A percentile compares a stretch with the other conserved stretches of the same genome.
These are phyloP conservation scores for Stenichneumon culpator DNA, from an alignment of 2,888 invertebrate species.

Conservation along the genomic window DNA sequence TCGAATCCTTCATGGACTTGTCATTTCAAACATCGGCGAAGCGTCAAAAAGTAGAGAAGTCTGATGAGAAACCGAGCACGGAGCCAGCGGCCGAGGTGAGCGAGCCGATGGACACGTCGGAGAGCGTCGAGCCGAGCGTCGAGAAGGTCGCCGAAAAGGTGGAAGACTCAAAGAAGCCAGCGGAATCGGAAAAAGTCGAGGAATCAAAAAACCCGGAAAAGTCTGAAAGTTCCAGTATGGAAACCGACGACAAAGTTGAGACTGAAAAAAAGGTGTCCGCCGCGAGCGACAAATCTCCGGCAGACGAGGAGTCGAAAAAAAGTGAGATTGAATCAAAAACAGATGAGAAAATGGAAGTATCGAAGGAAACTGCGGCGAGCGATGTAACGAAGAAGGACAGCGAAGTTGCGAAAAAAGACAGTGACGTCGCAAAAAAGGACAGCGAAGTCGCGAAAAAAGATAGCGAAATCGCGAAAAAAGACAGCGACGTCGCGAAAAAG, in stretches of 20 bases:
- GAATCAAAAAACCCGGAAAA: constrained; percentile 49
- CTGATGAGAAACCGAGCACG: constrained; percentile 53
- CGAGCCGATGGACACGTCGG: constrained; percentile 82
- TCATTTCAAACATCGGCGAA: constrained; percentile 80
- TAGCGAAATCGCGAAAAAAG: constrained; percentile 35
- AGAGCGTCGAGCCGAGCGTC: constrained; percentile 75
- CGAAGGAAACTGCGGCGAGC: constrained; percentile 71
- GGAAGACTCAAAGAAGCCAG: constrained; percentile 48
- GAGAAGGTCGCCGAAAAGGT: constrained; percentile 67
- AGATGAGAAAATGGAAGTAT: constrained; percentile 83
- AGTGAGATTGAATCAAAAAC: constrained; percentile 74
- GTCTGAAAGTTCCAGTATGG: constrained; percentile 51
- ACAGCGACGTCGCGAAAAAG: constrained; percentile 58
- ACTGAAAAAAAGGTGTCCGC: constrained; percentile 61
- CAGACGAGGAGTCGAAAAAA: constrained; percentile 53
- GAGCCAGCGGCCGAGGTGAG: constrained; percentile 47
- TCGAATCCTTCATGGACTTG: constrained; percentile 89
- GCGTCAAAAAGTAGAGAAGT: constrained; percentile 81
- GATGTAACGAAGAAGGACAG: constrained; percentile 35
- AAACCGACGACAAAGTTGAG: constrained; percentile 65
- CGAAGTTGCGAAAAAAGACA: constrained; percentile 57
- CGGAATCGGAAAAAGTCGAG: constrained; percentile 59
- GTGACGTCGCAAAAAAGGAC: constrained; percentile 55
- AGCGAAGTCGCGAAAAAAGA: constrained; percentile 52
- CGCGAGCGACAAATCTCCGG: constrained; percentile 46